Evolutionary conservation across 2,888 invertebrate genomes (phyloP), one percentile per base, ranked within the genome.

Genomic region (Caenorhabditis sinica): DNA sequence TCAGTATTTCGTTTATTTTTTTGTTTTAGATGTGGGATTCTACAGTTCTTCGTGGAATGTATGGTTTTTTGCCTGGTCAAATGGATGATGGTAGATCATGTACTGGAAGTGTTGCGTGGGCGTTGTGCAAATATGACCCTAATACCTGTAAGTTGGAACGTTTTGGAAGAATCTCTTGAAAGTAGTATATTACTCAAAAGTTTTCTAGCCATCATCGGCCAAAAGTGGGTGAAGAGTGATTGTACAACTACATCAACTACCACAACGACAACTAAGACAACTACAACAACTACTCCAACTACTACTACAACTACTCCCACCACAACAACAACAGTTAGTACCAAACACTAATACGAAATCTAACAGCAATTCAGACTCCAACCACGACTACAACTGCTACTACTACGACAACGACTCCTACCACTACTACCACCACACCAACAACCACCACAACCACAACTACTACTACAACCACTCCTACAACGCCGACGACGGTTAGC

Each of bases 121-220:
- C 75, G n/a, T 45, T 75, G 43, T 75, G 75, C 45, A 75, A 75
- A 13, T 75, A 75, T 56, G 65, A 75, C 30, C 75, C 75, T 9
- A 76, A 76, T 51, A 68, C 53, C 25, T 49, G 75, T 75, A 30
- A 51, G 73, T 40, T 36, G 13, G 20, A 33, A 68, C n/a, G n/a
- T 33, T 40, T 33, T 36, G 11, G n/a, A n/a, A n/a, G n/a, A n/a
- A n/a, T n/a, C n/a, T n/a, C n/a, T n/a, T 40, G n/a, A 15, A 13
- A 5, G 17, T 17, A 6, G 11, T 6, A 11, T 11, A 43, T 15
- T 5, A 2, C 4, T 2, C 15, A 43, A 5, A 43, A 43, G 2
- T 15, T 2, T 45, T 72, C 15, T 17, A 73, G 72, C 72, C 15
- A 73, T 73, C 6, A 61, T 61, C 45, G 60, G 61, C 0, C 11